Percentiles rank a stretch among this genome's conserved stretches.
These are phyloP conservation scores for Ectobius pallidus DNA, from an alignment of 2,888 invertebrate species.

Conservation along the genomic window DNA sequence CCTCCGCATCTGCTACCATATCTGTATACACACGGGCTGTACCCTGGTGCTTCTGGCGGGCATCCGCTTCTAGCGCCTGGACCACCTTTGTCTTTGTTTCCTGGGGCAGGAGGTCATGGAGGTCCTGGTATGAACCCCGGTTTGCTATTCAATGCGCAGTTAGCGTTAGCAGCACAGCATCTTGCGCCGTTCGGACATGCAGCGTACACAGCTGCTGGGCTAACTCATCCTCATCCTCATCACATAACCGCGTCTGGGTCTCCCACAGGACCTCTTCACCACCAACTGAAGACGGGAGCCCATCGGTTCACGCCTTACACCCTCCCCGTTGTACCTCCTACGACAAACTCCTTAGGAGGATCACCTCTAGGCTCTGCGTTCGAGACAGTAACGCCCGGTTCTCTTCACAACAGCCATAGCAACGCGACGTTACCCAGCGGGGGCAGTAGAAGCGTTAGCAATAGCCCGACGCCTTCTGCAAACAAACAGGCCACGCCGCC, in stretches of 20 bases:
- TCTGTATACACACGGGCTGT: constrained; percentile 86
- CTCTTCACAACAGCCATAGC: constrained; percentile 59
- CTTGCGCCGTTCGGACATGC: constrained; percentile 72
- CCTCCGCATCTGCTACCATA: constrained; percentile 89
- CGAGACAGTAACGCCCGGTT: constrained; percentile 85
- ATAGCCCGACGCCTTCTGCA: constrained; percentile 37
- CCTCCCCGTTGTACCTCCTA: constrained; percentile 59
- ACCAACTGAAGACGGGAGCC: constrained; percentile 69
- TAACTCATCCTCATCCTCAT: constrained; percentile 46
- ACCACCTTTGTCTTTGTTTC: constrained; percentile 55
- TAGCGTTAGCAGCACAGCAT: constrained; percentile 87
- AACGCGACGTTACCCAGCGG: constrained; percentile 60
- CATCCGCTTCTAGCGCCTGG: constrained; percentile 72
- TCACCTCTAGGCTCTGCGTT: constrained; percentile 81
- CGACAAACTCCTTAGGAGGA: constrained; percentile 57
- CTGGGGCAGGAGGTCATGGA: constrained; percentile 58
- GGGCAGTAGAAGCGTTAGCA: constrained; percentile 54
- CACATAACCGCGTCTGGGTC: constrained; percentile 60
- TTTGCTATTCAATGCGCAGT: constrained; percentile 86
- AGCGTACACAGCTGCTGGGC: constrained; percentile 43
- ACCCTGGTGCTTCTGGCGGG: constrained; percentile 63
- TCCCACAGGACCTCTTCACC: constrained; percentile 49
- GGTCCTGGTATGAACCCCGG: constrained; percentile 73
- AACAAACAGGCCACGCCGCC: constrained; percentile 32
- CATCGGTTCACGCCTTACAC: constrained; percentile 91